Conservation (phyloP, 2,888 invertebrate species). For the Luperina testacea region DNA sequence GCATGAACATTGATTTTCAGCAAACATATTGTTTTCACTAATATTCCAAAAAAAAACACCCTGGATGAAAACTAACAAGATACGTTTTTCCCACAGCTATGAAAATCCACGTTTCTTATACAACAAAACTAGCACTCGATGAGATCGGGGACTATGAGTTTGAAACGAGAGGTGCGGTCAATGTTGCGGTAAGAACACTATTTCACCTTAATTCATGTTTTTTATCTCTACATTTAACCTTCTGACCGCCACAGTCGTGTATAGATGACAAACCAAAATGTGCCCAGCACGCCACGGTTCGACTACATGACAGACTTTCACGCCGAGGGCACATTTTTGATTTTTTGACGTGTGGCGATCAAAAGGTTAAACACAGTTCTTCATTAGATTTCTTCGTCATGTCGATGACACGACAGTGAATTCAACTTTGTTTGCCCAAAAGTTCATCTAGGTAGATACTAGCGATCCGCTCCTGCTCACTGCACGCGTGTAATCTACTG, state of each 20-base stretch:
- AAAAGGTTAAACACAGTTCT: too few species aligned
- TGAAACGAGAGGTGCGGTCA: slow-evolving; percentile 83
- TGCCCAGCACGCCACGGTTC: too few species aligned
- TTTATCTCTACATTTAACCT: not conserved
- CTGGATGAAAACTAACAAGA: not conserved
- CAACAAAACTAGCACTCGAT: slow-evolving; percentile 89
- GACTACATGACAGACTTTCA: too few species aligned
- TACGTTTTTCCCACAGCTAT: slow-evolving; percentile 81
- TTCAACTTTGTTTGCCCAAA: too few species aligned
- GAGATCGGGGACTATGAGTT: slow-evolving; percentile 85
- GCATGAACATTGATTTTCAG: not conserved
- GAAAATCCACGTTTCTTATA: slow-evolving; percentile 90
- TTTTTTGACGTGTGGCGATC: too few species aligned
- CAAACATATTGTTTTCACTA: not conserved
- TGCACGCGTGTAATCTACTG: too few species aligned
- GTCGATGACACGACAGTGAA: too few species aligned
- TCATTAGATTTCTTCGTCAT: not conserved
- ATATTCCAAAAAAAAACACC: not conserved
- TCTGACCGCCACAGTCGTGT: too few species aligned
- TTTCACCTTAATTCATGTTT: not conserved
- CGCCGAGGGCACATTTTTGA: too few species aligned
- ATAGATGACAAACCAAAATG: too few species aligned
- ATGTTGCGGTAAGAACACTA: slow-evolving; percentile 79
- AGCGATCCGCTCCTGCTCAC: not conserved
- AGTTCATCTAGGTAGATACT: not conserved